A percentile compares a stretch with the other conserved stretches of the same genome.
Conservation (phyloP, 2,797 vertebrate species). For the Eupleurogrammus muticus region DNA sequence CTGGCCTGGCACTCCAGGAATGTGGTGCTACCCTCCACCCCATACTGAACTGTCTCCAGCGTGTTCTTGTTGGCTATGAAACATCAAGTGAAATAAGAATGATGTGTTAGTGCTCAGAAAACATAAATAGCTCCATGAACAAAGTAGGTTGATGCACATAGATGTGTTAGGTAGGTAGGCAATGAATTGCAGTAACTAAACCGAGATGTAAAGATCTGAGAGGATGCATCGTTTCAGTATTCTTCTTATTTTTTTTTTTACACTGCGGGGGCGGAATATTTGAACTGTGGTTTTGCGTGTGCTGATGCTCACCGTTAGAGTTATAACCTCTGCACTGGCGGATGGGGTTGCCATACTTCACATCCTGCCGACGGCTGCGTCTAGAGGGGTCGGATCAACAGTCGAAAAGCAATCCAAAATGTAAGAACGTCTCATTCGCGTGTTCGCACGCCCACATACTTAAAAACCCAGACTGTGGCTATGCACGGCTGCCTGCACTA, state of each 20-base stretch:
- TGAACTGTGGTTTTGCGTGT: not conserved
- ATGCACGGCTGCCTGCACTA: not conserved
- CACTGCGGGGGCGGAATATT: not conserved
- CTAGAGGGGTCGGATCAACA: constrained; percentile 78
- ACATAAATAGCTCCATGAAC: not conserved
- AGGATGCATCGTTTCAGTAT: not conserved
- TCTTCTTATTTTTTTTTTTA: not conserved
- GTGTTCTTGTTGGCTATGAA: constrained; percentile 92
- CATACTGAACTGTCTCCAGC: constrained; percentile 93
- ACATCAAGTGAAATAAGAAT: constrained; percentile 6
- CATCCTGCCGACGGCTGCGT: constrained; percentile 95
- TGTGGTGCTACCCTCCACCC: constrained; percentile 95
- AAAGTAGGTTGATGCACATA: not conserved
- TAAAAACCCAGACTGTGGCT: not conserved
- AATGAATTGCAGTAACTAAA: not conserved
- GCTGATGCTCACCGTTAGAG: constrained; percentile 89
- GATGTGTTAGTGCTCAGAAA: not conserved
- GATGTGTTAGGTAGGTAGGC: not conserved
- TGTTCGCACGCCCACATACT: not conserved
- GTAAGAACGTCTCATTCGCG: not conserved
- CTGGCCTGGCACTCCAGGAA: constrained; percentile 98
- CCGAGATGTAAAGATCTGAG: too few species aligned
- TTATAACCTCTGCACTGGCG: constrained; percentile 98
- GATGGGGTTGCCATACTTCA: constrained; percentile 97
- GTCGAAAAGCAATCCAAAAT: constrained; percentile 15